Evolutionary conservation across 2,797 vertebrate genomes (phyloP), one percentile per base, ranked within the genome.

Genomic region (Lutra lutra): DNA sequence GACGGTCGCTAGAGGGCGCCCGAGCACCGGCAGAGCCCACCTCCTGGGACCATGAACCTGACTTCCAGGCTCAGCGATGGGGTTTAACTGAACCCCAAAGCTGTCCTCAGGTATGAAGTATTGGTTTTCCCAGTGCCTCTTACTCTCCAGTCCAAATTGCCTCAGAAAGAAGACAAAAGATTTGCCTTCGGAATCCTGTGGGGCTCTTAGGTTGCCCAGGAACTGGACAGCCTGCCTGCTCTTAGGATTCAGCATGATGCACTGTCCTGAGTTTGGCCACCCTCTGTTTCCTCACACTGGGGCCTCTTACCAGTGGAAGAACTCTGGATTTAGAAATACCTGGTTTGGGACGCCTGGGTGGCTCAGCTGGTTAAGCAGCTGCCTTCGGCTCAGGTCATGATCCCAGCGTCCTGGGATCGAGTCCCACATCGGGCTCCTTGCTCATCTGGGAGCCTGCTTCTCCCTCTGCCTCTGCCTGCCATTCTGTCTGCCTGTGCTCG

Each of bases 1-100:
- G 43, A 38, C 12, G 13, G 73, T 58, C 98, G 43, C 98, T 93
- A 98, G 98, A 98, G 98, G 98, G 98, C 96, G 97, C 94, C 40
- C 3, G 84, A 97, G 91, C 91, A 98, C 89, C 43, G 35, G 91
- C 75, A 14, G 97, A 97, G 88, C 58, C 79, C 32, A 96, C 91
- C 60, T 93, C 70, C 0, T 1, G 40, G 94, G 87, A 5, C 43
- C 48, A 3, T 1, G 82, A 60, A 38, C 73, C 1, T 1, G 70
- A 46, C 62, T 75, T 78, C 38, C 2, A 78, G 86, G 72, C 60
- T 91, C 18, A 2, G 60, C 64, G 60, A 60, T 43, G 60, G 75
- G 35, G 38, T 70, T 83, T 78, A 75, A n/a, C 2, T 7, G 43
- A 54, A 77, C n/a, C 38, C 75, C 4, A 25, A 48, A 27, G 25